These are phyloP conservation scores for Galerucella calmariensis DNA, from an alignment of 2,888 invertebrate species.

Conservation along the genomic window DNA sequence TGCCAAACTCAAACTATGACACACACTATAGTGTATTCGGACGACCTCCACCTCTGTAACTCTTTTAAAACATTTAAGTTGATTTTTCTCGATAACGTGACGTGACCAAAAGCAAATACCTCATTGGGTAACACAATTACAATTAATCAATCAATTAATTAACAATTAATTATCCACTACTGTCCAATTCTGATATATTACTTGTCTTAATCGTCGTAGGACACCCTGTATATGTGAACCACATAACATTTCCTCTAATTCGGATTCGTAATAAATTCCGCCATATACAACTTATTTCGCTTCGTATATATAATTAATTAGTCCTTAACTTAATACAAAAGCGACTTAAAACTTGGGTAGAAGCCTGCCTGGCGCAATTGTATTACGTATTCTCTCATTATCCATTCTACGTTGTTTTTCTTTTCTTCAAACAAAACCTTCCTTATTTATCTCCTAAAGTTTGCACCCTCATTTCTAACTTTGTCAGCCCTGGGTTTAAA, in stretches of 20 bases:
- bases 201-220: background rate
- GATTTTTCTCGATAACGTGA: too few species aligned
- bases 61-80: too few species aligned
- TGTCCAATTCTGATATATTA: too few species aligned
- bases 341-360: conserved; percentile 41
- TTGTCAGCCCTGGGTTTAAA: conserved; percentile 58
- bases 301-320: conserved; percentile 38
- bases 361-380: conserved; percentile 39
- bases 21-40: too few species aligned
- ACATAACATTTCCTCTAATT: conserved; percentile 19
- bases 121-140: too few species aligned
- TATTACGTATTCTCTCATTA: conserved; percentile 45
- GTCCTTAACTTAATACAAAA: conserved; percentile 38
- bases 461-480: conserved; percentile 61
- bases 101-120: too few species aligned
- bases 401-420: conserved; percentile 47
- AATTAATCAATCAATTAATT: too few species aligned
- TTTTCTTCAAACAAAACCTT: conserved; percentile 53
- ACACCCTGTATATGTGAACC: background rate
- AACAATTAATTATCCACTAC: too few species aligned
- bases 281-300: conserved; percentile 27
- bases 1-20: too few species aligned
- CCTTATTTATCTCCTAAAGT: conserved; percentile 59
- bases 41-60: too few species aligned
- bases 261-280: conserved; percentile 32